These are phyloP conservation scores for Trematocara marginatum DNA, from an alignment of 2,113 vertebrate species.

Conservation along the genomic window DNA sequence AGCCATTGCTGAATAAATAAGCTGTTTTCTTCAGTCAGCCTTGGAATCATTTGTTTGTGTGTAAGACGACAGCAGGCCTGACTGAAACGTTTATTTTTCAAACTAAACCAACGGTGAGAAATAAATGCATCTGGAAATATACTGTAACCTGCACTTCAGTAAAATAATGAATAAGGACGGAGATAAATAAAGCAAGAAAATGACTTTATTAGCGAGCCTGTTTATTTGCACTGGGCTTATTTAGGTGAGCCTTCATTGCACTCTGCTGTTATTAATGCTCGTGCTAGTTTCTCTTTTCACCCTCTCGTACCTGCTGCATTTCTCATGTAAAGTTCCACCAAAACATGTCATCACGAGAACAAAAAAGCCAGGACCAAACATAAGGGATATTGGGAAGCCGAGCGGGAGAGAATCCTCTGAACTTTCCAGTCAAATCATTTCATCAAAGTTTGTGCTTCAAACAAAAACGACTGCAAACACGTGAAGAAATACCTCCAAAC, in stretches of 20 bases:
- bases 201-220: no score
- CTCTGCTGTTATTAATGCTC: not conserved
- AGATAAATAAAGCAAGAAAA: not conserved
- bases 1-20: rapidly evolving
- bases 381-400: not conserved
- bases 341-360: not conserved
- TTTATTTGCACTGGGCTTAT: not conserved
- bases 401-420: not conserved
- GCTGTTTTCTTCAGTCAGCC: rapidly evolving
- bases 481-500: not conserved
- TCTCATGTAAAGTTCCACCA: not conserved
- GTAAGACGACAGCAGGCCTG: not conserved
- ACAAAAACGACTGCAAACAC: not conserved
- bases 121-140: not conserved
- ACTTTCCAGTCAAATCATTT: not conserved
- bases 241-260: not conserved
- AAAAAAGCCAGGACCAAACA: rapidly evolving
- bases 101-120: not conserved
- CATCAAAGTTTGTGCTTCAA: not conserved
- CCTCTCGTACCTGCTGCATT: not conserved
- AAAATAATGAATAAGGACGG: not conserved
- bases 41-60: not conserved
- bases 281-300: not conserved
- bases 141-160: not conserved
- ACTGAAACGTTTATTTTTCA: not conserved